Evolutionary conservation across 2,797 vertebrate species (phyloP), one percentile per base, ranked within the genome.

Genomic region (Euthynnus affinis): DNA sequence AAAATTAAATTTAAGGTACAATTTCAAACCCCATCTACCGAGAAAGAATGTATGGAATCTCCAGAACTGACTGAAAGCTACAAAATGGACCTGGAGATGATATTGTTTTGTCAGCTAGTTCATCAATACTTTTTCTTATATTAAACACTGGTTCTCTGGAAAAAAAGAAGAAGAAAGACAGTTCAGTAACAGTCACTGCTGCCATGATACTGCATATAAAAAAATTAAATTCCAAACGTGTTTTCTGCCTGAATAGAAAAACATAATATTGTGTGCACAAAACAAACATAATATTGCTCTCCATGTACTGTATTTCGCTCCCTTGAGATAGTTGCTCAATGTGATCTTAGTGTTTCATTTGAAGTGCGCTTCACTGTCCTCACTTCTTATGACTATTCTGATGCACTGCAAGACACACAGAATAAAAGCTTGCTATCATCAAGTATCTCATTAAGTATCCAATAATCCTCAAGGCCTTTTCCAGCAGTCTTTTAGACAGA

Each of bases 371-470:
- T 74, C 42, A 48, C 49, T 61, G 42, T 27, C 51, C 22, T 12
- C 15, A 1, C 14, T 71, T 3, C 22, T 60, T 22, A 12, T 55
- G 22, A 20, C 14, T 65, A 57, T 69, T 76, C 14, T 53, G n/a
- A 49, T 32, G 48, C 48, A 64, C 3, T 37, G 12, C 0, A 8
- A 60, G 20, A 1, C 3, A 18, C n/a, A 20, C 10, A 51, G 27
- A 58, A 22, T 15, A 37, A 25, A 9, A 8, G 8, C 25, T 6
- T 14, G 18, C 32, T 1, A 70, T 60, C 65, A 71, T 76, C 15
- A 3, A 49, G 15, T 46, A 9, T 56, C 56, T 74, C 52, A 56
- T 73, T 46, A 76, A 56, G 62, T 52, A 58, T 76, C 55, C 51
- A 79, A 49, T 75, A 69, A 74, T 44, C 18, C 60, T 22, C 20